Evolutionary conservation across 2,797 vertebrate genomes (phyloP).

Genomic region (Clarias platycephalus): DNA sequence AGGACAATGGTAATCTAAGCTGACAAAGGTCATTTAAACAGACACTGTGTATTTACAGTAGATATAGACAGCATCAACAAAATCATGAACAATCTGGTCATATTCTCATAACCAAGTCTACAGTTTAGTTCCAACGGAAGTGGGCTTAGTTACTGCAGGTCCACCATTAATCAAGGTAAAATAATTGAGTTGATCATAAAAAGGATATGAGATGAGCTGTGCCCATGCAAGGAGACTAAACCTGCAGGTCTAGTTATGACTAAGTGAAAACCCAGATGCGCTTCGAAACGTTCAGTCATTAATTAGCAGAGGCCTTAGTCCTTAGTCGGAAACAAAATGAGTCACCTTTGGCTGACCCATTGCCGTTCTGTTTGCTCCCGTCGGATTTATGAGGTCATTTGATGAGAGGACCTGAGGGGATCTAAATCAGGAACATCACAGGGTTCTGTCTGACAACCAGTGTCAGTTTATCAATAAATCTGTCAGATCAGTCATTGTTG

Average conservation of each 20-base stretch:
- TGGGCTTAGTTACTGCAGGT: not conserved
- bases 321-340: constrained; percentile 42
- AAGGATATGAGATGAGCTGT: constrained; percentile 65
- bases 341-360: constrained; percentile 55
- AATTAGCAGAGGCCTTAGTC: constrained; percentile 49
- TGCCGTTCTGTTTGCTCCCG: constrained; percentile 51
- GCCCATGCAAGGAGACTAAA: constrained; percentile 45
- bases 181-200: constrained; percentile 65
- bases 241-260: constrained; percentile 53
- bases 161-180: constrained; percentile 70
- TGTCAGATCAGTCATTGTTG: constrained; percentile 47
- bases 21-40: too few relatives aligned
- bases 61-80: not conserved
- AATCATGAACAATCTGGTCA: constrained; percentile 22
- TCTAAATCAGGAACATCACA: constrained; percentile 54
- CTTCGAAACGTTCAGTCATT: constrained; percentile 44
- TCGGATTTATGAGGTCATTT: constrained; percentile 54
- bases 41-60: not conserved
- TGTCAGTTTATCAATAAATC: constrained; percentile 53
- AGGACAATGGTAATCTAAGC: not conserved
- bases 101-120: constrained; percentile 63
- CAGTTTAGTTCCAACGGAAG: constrained; percentile 3
- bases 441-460: constrained; percentile 43
- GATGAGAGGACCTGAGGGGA: constrained; percentile 49
- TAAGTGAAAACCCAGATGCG: constrained; percentile 61